These are phyloP conservation scores for Beris morrisii DNA, from an alignment of 2,888 invertebrate species.

Conservation along the genomic window DNA sequence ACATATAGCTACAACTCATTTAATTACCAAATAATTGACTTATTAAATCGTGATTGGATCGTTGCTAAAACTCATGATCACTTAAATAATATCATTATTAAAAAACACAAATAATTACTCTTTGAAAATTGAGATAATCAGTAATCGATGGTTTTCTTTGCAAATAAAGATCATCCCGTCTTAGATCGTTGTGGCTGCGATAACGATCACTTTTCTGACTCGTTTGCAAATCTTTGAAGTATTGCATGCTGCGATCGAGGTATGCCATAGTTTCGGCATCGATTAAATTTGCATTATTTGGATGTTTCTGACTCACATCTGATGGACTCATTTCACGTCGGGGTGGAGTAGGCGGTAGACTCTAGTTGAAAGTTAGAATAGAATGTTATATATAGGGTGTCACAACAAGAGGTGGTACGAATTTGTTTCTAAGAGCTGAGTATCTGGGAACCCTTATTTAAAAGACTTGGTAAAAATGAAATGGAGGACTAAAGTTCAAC, in stretches of 20 bases:
- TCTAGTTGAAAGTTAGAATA: constrained; percentile 50
- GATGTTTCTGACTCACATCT: constrained; percentile 44
- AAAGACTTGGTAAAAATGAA: too few relatives aligned
- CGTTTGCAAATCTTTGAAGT: constrained; percentile 45
- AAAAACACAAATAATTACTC: constrained; percentile 38
- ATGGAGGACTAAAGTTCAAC: too few relatives aligned
- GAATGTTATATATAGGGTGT: background rate
- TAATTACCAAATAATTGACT: too few relatives aligned
- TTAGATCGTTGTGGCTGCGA: constrained; percentile 58
- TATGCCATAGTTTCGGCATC: constrained; percentile 43
- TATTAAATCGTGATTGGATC: too few relatives aligned
- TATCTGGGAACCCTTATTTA: too few relatives aligned
- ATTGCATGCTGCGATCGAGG: constrained; percentile 43
- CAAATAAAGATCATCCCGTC: constrained; percentile 53
- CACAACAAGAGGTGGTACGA: background rate
- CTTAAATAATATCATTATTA: too few relatives aligned
- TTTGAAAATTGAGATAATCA: constrained; percentile 44
- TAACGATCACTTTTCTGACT: constrained; percentile 46
- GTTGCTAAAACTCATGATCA: too few relatives aligned
- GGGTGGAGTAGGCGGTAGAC: constrained; percentile 59
- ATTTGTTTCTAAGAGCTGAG: background rate
- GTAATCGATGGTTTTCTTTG: constrained; percentile 41
- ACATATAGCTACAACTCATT: background rate
- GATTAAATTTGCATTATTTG: constrained; percentile 21
- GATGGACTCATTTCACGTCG: constrained; percentile 59